Evolutionary conservation across 2,888 invertebrate genomes (phyloP).

Genomic region (Therioaphis trifolii): DNA sequence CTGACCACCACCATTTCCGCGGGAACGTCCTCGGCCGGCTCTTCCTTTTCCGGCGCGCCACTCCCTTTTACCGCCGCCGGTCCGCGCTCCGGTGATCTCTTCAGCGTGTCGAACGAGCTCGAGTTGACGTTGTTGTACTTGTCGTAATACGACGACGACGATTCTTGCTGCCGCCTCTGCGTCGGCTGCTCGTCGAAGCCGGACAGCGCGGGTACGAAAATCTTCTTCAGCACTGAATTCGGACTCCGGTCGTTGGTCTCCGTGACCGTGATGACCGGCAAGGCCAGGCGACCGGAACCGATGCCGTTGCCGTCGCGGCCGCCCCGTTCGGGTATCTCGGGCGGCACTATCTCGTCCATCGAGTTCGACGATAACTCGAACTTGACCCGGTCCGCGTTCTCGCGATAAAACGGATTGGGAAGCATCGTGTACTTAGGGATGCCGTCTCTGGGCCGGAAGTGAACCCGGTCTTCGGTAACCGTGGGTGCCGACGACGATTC

Average conservation of each 20-base stretch:
- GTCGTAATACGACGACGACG: constrained; percentile 18
- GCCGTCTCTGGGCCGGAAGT: constrained; percentile 33
- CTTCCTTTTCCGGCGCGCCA: too few species aligned
- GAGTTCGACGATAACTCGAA: constrained; percentile 33
- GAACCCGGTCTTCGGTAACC: background rate
- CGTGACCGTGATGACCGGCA: constrained; percentile 51
- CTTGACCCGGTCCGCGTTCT: constrained; percentile 3
- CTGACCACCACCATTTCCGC: constrained; percentile 74
- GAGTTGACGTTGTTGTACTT: constrained; percentile 30
- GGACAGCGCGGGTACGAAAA: constrained; percentile 37
- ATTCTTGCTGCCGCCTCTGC: too few species aligned
- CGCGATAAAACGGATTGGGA: constrained; percentile 42
- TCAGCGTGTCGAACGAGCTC: constrained; percentile 6
- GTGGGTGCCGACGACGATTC: too few species aligned
- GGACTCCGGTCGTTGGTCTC: constrained; percentile 6
- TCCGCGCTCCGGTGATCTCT: constrained; percentile 30
- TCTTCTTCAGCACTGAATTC: constrained; percentile 50
- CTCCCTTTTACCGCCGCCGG: too few species aligned
- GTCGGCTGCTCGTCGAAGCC: constrained; percentile 12
- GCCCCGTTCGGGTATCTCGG: constrained; percentile 32
- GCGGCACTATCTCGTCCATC: constrained; percentile 31
- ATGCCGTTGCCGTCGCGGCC: too few species aligned
- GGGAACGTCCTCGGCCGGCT: too few species aligned
- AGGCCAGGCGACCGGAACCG: background rate
- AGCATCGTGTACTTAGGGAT: constrained; percentile 50